Percentiles rank a stretch among this genome's conserved stretches.
These are phyloP conservation scores for Bellardia pandia DNA, from an alignment of 2,888 invertebrate genomes.

Conservation along the genomic window DNA sequence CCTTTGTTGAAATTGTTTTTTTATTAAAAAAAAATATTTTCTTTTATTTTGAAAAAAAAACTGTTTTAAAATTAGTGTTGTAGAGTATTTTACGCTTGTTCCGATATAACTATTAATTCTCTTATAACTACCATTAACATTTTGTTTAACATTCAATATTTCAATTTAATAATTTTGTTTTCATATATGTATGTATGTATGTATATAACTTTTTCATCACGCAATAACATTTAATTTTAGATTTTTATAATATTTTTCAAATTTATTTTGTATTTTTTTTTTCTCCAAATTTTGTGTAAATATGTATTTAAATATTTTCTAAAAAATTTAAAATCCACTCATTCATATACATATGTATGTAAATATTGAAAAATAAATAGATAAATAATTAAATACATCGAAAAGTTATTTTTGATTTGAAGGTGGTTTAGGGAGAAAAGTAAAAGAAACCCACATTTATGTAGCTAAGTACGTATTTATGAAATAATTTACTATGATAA, in stretches of 20 bases:
- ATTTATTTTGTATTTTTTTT: neutral
- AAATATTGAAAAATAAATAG: constrained; percentile 8
- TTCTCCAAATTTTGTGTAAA: constrained; percentile 38
- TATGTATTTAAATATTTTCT: constrained; percentile 36
- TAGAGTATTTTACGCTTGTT: neutral
- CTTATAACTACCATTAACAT: constrained; percentile 55
- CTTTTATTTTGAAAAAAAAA: neutral
- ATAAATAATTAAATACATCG: constrained; percentile 17
- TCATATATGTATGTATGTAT: neutral
- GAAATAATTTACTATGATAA: constrained; percentile 21
- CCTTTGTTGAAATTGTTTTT: too few species aligned
- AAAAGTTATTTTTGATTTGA: constrained; percentile 10
- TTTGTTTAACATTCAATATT: constrained; percentile 60
- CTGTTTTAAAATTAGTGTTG: neutral
- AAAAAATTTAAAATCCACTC: constrained; percentile 46
- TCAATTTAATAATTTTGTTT: constrained; percentile 33
- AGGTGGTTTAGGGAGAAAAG: neutral
- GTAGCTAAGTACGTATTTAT: neutral
- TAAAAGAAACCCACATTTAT: constrained; percentile 29
- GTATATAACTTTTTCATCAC: neutral
- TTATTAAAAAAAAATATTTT: too few species aligned
- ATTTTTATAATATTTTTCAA: constrained; percentile 4
- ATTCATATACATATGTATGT: neutral
- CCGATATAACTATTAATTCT: constrained; percentile 9
- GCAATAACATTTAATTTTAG: constrained; percentile 44